These are phyloP conservation scores for Fistularia commersonii DNA, from an alignment of 2,797 vertebrate species.

Conservation along the genomic window DNA sequence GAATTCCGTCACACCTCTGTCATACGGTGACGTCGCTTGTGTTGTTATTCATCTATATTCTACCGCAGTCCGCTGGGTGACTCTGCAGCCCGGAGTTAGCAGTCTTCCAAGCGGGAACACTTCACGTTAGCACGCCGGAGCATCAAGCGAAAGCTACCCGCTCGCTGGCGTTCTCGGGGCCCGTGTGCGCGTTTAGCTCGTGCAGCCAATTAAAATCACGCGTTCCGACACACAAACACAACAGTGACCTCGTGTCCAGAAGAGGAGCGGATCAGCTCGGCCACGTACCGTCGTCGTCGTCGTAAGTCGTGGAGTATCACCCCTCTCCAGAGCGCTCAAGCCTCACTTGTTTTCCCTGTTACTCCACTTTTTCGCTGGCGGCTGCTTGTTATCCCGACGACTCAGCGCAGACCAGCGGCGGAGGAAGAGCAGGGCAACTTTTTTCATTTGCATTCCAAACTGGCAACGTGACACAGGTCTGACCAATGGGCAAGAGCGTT, in stretches of 20 bases:
- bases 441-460: slow-evolving; percentile 74
- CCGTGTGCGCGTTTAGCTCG: slow-evolving; percentile 42
- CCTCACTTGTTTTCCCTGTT: slow-evolving; percentile 49
- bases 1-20: slow-evolving; percentile 9
- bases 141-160: too few relatives aligned
- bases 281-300: slow-evolving; percentile 58
- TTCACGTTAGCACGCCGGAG: too few relatives aligned
- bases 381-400: slow-evolving; percentile 45
- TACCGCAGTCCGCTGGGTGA: too few relatives aligned
- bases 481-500: slow-evolving; percentile 55
- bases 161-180: slow-evolving; percentile 13
- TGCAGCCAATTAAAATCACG: slow-evolving; percentile 34
- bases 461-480: slow-evolving; percentile 48
- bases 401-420: slow-evolving; percentile 52
- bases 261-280: neutral
- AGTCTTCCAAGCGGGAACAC: too few relatives aligned
- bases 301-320: slow-evolving; percentile 25
- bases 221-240: slow-evolving; percentile 42
- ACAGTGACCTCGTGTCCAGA: slow-evolving; percentile 18
- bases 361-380: slow-evolving; percentile 68
- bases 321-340: slow-evolving; percentile 32
- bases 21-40: slow-evolving; percentile 13
- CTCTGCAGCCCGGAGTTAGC: too few relatives aligned
- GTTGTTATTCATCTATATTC: neutral
- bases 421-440: slow-evolving; percentile 40